Evolutionary conservation across 2,113 vertebrate species (phyloP).

Genomic region (Sarotherodon lohbergeri): DNA sequence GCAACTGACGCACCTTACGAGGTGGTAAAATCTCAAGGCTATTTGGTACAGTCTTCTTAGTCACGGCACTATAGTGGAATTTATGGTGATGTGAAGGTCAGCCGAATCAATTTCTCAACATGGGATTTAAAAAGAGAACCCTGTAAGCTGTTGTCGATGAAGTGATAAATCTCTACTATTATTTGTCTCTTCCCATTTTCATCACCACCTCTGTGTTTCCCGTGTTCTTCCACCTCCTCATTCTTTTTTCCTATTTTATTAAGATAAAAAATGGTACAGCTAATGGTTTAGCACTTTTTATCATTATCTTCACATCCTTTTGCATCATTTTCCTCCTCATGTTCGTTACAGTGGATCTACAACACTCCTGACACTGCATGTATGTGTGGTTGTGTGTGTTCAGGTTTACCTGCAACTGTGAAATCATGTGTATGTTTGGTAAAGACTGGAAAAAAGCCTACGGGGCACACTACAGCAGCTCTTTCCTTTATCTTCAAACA

Average conservation of each 20-base stretch:
- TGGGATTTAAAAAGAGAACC: constrained; percentile 13
- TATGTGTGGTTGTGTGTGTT: neutral
- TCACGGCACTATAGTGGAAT: constrained; percentile 14
- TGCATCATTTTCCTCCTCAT: neutral
- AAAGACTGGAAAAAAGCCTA: constrained; percentile 26
- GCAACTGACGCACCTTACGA: neutral
- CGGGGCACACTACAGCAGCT: constrained; percentile 10
- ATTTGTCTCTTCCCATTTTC: constrained; percentile 23
- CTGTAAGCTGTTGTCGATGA: constrained; percentile 23
- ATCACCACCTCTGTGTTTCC: neutral
- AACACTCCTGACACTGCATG: neutral
- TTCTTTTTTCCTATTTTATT: neutral
- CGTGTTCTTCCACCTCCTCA: neutral
- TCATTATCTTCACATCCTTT: neutral
- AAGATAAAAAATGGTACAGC: neutral
- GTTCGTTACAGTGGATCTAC: neutral
- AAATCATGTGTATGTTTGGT: neutral
- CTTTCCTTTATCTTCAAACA: constrained; percentile 43
- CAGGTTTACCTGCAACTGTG: neutral
- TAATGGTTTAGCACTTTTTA: neutral
- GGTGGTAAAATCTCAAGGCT: neutral
- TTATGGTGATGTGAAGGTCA: constrained; percentile 49
- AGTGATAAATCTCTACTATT: constrained; percentile 36
- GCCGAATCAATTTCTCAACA: constrained; percentile 37
- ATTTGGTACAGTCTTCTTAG: neutral